Evolutionary conservation across 2,888 invertebrate genomes (phyloP).

Genomic region (Phytoseiulus persimilis): DNA sequence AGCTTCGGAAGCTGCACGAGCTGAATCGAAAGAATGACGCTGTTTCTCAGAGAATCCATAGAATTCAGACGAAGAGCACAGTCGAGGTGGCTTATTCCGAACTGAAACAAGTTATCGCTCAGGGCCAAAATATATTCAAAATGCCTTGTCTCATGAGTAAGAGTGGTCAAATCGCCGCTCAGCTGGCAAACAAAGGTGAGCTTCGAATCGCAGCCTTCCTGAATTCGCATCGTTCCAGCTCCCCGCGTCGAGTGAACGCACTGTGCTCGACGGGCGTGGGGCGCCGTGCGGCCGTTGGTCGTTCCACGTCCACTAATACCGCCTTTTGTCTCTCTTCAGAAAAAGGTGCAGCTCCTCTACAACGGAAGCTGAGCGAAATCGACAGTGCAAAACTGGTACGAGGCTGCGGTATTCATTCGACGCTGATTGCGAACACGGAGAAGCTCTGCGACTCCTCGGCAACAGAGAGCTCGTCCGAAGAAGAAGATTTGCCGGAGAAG

Average conservation of each 20-base stretch:
- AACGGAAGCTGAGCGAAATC: not conserved
- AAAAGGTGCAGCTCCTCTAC: not conserved
- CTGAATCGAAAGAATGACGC: not conserved
- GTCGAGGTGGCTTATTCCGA: constrained; percentile 32
- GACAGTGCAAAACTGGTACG: not conserved
- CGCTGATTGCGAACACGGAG: constrained; percentile 7
- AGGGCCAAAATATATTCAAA: constrained; percentile 15
- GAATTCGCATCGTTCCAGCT: too few species aligned
- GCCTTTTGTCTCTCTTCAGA: not conserved
- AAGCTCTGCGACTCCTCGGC: constrained; percentile 29
- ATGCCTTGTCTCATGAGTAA: constrained; percentile 38
- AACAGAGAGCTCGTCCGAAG: constrained; percentile 34
- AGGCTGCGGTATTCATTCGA: constrained; percentile 23
- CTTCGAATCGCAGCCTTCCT: too few species aligned
- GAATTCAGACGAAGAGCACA: constrained; percentile 18
- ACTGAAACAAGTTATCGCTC: constrained; percentile 8
- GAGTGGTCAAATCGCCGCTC: constrained; percentile 28
- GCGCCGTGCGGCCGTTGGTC: too few species aligned
- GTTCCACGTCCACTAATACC: too few species aligned
- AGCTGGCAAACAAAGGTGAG: constrained; percentile 34
- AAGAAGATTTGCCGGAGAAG: constrained; percentile 26
- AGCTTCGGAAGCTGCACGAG: constrained; percentile 7
- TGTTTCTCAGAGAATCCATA: constrained; percentile 8
- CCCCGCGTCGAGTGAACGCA: too few species aligned
- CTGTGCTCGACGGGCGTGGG: too few species aligned